Evolutionary conservation across 1,140 invertebrate genomes (phyloP).

Genomic region (Colletes gigas): DNA sequence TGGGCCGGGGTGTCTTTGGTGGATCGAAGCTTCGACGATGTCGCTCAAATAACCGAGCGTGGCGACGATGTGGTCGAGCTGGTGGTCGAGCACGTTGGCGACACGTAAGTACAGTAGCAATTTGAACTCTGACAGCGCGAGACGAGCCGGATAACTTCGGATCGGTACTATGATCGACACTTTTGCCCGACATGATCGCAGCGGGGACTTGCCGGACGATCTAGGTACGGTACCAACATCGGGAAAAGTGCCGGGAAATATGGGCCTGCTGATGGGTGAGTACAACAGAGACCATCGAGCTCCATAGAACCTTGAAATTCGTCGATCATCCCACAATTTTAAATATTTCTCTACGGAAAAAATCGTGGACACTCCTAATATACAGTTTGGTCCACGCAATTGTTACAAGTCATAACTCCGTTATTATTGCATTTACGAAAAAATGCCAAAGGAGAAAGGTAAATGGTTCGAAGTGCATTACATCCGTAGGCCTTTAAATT

Average conservation of each 20-base stretch:
- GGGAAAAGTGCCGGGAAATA: constrained; percentile 76
- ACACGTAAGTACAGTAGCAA: constrained; percentile 82
- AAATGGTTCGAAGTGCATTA: no score
- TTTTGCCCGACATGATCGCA: constrained; percentile 70
- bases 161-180: background rate
- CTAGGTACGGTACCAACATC: constrained; percentile 73
- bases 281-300: constrained; percentile 26
- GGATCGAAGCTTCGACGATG: constrained; percentile 95
- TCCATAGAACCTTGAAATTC: no score
- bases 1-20: constrained; percentile 92
- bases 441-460: no score
- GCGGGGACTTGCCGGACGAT: constrained; percentile 85
- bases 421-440: no score
- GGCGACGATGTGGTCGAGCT: constrained; percentile 91
- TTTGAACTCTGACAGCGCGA: background rate
- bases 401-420: no score
- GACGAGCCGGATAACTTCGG: background rate
- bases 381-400: no score
- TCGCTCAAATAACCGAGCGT: constrained; percentile 88
- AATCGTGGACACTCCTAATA: no score
- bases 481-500: no score
- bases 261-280: constrained; percentile 80
- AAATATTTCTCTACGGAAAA: no score
- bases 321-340: background rate
- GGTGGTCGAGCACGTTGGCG: constrained; percentile 89